phyloP scores from a whole-genome alignment of 2,888 invertebrate genomes.

The Mesorhabditis belari region DNA sequence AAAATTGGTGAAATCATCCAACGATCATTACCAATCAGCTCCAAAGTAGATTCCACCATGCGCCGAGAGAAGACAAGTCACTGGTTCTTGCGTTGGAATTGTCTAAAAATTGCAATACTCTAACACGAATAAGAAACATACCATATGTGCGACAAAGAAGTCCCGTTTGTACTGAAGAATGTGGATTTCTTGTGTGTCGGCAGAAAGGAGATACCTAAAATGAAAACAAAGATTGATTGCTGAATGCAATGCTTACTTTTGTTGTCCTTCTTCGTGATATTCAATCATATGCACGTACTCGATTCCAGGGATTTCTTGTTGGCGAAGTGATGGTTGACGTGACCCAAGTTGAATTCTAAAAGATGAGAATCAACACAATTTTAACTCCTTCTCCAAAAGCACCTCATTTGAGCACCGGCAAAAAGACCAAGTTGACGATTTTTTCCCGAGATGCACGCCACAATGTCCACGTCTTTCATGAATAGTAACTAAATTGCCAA shows the following conservation, averaged over 20 bases:
- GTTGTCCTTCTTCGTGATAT: constrained; percentile 11
- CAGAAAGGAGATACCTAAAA: constrained; percentile 14
- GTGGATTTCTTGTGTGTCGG: constrained; percentile 30
- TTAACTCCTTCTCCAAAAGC: neutral
- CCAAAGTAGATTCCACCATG: constrained; percentile 37
- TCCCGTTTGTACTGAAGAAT: constrained; percentile 40
- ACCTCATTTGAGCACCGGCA: neutral
- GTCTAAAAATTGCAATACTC: constrained; percentile 10
- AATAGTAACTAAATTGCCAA: neutral
- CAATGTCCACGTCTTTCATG: neutral
- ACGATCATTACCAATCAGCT: constrained; percentile 45
- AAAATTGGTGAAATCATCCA: too few relatives aligned
- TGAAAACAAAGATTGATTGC: neutral
- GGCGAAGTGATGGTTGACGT: constrained; percentile 19
- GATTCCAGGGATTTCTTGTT: constrained; percentile 17
- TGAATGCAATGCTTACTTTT: constrained; percentile 1
- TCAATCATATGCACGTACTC: constrained; percentile 9
- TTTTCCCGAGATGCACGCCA: neutral
- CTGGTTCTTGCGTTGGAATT: constrained; percentile 26
- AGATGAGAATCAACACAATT: neutral
- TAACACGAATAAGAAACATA: constrained; percentile 9
- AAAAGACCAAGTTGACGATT: neutral
- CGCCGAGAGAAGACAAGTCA: constrained; percentile 28
- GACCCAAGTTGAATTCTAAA: constrained; percentile 6
- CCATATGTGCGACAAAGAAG: constrained; percentile 31